phyloP scores from a whole-genome alignment of 2,797 vertebrate genomes.

The Brachyrhaphis roseni region DNA sequence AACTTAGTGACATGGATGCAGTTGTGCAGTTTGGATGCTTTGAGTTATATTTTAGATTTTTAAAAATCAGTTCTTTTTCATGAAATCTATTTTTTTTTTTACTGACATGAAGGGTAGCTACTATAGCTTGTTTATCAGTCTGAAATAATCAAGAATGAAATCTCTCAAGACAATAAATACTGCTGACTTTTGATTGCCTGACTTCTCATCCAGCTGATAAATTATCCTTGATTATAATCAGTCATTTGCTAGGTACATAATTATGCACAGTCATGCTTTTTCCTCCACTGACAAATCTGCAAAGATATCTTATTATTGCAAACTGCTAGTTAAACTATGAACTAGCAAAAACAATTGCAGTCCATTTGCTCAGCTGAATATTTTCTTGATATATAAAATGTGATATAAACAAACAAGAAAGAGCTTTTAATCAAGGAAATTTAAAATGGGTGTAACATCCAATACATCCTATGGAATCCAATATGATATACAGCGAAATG shows the following conservation, averaged over 20 bases:
- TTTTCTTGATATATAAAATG: not conserved
- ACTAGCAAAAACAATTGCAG: not conserved
- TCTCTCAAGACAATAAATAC: not conserved
- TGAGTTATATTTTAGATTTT: not conserved
- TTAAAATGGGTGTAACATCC: not conserved
- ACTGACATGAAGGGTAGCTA: not conserved
- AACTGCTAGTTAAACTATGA: not conserved
- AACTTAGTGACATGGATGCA: not conserved
- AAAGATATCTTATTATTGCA: not conserved
- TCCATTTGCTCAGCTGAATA: not conserved
- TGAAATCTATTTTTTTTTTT: not conserved
- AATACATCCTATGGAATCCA: not conserved
- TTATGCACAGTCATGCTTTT: not conserved
- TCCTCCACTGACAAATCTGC: not conserved
- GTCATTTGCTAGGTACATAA: constrained; percentile 4
- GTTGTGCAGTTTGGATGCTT: not conserved
- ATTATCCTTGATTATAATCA: constrained; percentile 2
- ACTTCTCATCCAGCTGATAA: constrained; percentile 2
- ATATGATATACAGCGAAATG: not conserved
- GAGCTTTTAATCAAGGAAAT: not conserved
- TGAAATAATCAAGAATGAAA: not conserved
- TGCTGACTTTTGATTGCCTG: not conserved
- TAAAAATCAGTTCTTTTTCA: not conserved
- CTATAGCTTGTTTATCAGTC: not conserved
- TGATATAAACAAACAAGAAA: not conserved